Evolutionary conservation across 2,888 invertebrate genomes (phyloP).

Genomic region (Ommatoiulus sabulosus): DNA sequence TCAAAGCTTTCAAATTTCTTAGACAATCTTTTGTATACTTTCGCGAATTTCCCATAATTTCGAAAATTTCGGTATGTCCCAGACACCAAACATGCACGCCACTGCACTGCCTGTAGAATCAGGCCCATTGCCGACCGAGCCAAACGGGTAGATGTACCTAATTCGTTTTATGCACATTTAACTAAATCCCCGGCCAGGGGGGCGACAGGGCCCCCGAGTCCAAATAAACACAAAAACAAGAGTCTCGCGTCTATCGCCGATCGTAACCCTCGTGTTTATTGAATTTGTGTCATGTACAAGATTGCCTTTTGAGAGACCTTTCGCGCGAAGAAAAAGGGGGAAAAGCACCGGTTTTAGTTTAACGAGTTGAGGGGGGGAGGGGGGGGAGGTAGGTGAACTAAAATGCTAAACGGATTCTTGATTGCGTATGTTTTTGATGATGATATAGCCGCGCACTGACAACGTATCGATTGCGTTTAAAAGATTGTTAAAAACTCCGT

Average conservation of each 20-base stretch:
- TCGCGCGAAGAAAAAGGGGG: not conserved
- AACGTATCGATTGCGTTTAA: conserved; percentile 53
- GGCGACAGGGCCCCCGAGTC: not conserved
- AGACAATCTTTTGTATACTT: too few relatives aligned
- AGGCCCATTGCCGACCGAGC: too few relatives aligned
- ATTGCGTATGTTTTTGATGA: conserved; percentile 47
- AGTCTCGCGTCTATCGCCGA: not conserved
- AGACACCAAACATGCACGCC: too few relatives aligned
- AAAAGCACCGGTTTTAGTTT: not conserved
- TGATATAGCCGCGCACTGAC: conserved; percentile 17
- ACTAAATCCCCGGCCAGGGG: not conserved
- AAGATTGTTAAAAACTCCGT: conserved; percentile 51
- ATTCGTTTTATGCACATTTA: too few relatives aligned
- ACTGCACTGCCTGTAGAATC: too few relatives aligned
- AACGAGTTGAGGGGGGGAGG: conserved; percentile 18
- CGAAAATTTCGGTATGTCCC: too few relatives aligned
- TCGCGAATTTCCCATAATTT: too few relatives aligned
- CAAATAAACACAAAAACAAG: not conserved
- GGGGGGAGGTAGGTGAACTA: not conserved
- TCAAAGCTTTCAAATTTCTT: too few relatives aligned
- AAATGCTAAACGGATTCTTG: conserved; percentile 27
- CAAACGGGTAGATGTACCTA: too few relatives aligned
- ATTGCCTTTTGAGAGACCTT: not conserved
- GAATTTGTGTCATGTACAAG: conserved; percentile 31
- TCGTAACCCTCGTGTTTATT: conserved; percentile 4